Evolutionary conservation across 2,797 vertebrate genomes (phyloP), one percentile per base, ranked within the genome.

Genomic region (Micrastur ruficollis): DNA sequence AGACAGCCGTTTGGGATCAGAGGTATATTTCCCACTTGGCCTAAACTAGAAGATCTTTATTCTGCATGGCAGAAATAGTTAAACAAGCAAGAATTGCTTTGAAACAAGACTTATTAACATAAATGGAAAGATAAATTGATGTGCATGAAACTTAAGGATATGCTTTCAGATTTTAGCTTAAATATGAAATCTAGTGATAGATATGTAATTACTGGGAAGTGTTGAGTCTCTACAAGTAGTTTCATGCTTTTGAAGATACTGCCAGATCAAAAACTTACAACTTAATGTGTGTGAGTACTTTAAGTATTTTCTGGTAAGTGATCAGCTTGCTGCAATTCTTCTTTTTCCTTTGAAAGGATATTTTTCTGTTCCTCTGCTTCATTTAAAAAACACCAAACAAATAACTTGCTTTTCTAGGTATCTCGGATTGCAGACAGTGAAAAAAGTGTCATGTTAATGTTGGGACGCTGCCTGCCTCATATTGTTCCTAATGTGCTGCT

Each of bases 401-500:
- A 18, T 31, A 58, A 67, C 38, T 94, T 96, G 49, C 0, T 94
- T 94, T 97, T 97, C 23, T 89, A 99, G 99, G 99, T 99, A 52
- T 99, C 99, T 73, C 98, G 99, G 94, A 99, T 99, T 94, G 99
- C 99, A 75, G 99, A 99, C 98, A 99, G 99, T 71, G 99, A 99
- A 93, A 98, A 99, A 96, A 99, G 99, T n/a, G 99, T 99, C 86
- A 99, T 99, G 99, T 96, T 99, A 90, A 99, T 99, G 99, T 95
- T 99, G 97, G 99, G 99, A 47, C 99, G 99, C 93, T 99, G 99
- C 98, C 98, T 99, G 81, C 99, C 99, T 89, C 99, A 99, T 98
- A 99, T 99, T 59, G 99, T 99, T 85, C 99, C 99, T 25, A 99
- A 99, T 13, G 99, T 99, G 88, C 99, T 99, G 9, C 98, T 99